These are phyloP conservation scores for Diarsia rubi DNA, from an alignment of 2,888 invertebrate species.

Conservation along the genomic window DNA sequence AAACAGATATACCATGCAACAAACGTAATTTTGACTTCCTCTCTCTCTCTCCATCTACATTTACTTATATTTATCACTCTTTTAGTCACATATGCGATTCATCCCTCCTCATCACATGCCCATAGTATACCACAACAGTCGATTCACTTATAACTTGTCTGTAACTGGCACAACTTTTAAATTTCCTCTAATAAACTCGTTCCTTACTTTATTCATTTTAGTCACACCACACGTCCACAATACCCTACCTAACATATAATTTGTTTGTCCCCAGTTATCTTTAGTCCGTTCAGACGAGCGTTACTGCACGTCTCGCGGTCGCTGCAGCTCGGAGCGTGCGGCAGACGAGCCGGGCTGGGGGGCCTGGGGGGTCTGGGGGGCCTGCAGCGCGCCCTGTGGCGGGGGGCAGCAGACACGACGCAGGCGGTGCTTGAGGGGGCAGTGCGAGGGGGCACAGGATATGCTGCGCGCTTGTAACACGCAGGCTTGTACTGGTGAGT, in stretches of 20 bases:
- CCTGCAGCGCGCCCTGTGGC: conserved; percentile 83
- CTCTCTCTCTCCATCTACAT: too few species aligned
- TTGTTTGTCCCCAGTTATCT: conserved; percentile 87
- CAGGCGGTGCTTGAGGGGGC: conserved; percentile 88
- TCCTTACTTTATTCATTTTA: too few species aligned
- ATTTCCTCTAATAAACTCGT: too few species aligned
- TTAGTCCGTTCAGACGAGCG: conserved; percentile 95
- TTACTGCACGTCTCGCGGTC: conserved; percentile 93
- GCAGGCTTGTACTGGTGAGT: conserved; percentile 91
- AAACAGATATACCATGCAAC: too few species aligned
- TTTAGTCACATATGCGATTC: too few species aligned
- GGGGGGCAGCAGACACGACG: conserved; percentile 92
- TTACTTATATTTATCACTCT: too few species aligned
- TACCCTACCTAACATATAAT: background rate
- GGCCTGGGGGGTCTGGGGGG: conserved; percentile 81
- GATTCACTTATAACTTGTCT: too few species aligned
- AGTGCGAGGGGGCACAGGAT: conserved; percentile 90
- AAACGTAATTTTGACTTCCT: too few species aligned
- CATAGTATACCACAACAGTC: too few species aligned
- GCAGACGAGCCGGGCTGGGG: conserved; percentile 81
- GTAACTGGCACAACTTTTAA: too few species aligned
- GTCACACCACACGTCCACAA: too few species aligned
- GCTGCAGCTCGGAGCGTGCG: conserved; percentile 89
- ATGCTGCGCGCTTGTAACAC: conserved; percentile 94
- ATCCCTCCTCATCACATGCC: too few species aligned